A percentile compares a stretch with the other conserved stretches of the same genome.
These are phyloP conservation scores for Hyles lineata DNA, from an alignment of 2,888 invertebrate species.

Conservation along the genomic window DNA sequence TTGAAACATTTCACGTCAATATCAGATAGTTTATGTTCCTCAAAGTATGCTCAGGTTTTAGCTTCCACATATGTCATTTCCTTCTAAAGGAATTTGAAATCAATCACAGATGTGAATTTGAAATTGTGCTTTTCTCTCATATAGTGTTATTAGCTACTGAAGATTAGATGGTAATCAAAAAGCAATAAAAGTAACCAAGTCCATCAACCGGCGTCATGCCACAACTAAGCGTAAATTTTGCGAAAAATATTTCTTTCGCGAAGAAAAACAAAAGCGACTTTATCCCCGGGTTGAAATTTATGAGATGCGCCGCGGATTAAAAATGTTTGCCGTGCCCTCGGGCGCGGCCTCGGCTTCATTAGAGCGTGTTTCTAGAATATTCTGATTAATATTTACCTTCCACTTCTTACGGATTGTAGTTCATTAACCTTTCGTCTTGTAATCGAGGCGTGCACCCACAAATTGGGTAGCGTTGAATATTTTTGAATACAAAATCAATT, in stretches of 20 bases:
- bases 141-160: too few species aligned
- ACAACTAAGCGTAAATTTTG: conserved; percentile 70
- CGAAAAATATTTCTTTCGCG: conserved; percentile 73
- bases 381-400: conserved; percentile 82
- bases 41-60: conserved; percentile 20
- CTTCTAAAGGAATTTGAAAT: background rate
- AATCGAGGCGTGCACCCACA: conserved; percentile 47
- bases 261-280: conserved; percentile 80
- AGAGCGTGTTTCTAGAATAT: conserved; percentile 73
- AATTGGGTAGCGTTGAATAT: conserved; percentile 50
- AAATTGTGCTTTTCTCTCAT: background rate
- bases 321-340: conserved; percentile 80
- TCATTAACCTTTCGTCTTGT: conserved; percentile 67
- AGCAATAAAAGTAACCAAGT: conserved; percentile 19
- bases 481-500: conserved; percentile 47
- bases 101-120: background rate
- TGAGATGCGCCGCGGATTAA: conserved; percentile 82
- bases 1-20: conserved; percentile 61
- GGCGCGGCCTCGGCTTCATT: conserved; percentile 74
- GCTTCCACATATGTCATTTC: background rate
- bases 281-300: conserved; percentile 77
- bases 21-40: conserved; percentile 51
- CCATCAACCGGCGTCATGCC: conserved; percentile 52
- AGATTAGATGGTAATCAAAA: background rate
- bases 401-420: conserved; percentile 72